Base-by-base conservation (phyloP, 2,797 vertebrate species). In the Steatocranus sp. region DNA sequence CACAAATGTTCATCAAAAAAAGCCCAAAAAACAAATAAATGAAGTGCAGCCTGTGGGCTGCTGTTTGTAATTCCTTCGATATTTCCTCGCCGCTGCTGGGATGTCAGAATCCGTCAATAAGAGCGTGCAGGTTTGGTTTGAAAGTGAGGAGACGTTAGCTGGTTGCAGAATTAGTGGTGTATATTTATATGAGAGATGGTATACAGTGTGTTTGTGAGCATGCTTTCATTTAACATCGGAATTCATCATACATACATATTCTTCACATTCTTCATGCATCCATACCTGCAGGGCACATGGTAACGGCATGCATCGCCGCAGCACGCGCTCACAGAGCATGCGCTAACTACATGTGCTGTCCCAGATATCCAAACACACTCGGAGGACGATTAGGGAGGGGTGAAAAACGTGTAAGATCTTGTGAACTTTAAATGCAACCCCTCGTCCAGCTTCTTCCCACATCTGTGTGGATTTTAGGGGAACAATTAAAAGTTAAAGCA, bases 231-330 rank as follows among this genome's bases (percentile, higher is more conserved):
- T 58, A 30, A 15, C 5, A n/a, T 11, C 46, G n/a, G 10, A 74
- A 70, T 78, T 54, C 11, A 80, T 80, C 53, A 46, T 79, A 41
- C 18, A 54, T 30, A 30, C 49, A 81, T 14, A 70, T 63, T 41
- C 51, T 36, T 15, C 12, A 15, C 58, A 76, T 17, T 18, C 18
- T 83, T 66, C 18, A 61, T 53, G 76, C 73, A 18, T n/a, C 41
- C 61, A 74, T 41, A 41, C 30, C 77, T 86, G 84, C 77, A 49
- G 32, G 79, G 61, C 41, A 53, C 80, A 83, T 0, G 3, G 76
- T 79, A 79, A 80, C 82, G 23, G 46, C 87, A 80, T 75, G 77
- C 83, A 83, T 43, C 53, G 15, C 34, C 36, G 51, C 79, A 77
- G 74, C 53, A 41, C 14, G 41, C n/a, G 3, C 12, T 2, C 8